Evolutionary conservation across 2,888 invertebrate genomes (phyloP).

Genomic region (Scotopteryx bipunctaria): DNA sequence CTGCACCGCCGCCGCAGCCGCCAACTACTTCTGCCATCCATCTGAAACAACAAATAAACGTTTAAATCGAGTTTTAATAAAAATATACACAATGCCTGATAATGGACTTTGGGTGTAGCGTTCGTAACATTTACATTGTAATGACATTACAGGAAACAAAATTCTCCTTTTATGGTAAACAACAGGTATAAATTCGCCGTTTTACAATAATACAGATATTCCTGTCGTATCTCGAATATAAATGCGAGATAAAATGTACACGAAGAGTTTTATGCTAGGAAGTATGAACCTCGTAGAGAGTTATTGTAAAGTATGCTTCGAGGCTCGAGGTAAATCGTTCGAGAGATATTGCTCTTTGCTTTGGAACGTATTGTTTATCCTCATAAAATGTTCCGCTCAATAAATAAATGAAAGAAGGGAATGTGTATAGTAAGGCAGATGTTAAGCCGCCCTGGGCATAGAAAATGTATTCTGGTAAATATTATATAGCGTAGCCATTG

Average conservation of each 20-base stretch:
- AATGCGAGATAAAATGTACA: conserved; percentile 22
- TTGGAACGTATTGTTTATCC: conserved; percentile 21
- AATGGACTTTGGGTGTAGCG: no score
- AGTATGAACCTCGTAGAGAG: conserved; percentile 17
- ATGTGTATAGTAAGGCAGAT: neutral
- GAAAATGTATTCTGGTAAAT: neutral
- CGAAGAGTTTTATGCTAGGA: conserved; percentile 18
- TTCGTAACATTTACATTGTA: neutral
- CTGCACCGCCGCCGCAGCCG: conserved; percentile 72
- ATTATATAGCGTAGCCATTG: no score
- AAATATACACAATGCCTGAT: no score
- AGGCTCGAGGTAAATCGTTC: conserved; percentile 28
- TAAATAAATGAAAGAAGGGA: conserved; percentile 13
- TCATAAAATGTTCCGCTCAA: conserved; percentile 22
- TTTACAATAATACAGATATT: conserved; percentile 13
- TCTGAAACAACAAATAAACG: conserved; percentile 61
- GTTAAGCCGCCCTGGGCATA: neutral
- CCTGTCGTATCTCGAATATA: conserved; percentile 17
- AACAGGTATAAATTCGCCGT: conserved; percentile 15
- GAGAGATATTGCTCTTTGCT: conserved; percentile 26
- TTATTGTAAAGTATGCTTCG: conserved; percentile 29
- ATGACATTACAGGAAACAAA: neutral
- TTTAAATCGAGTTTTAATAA: no score
- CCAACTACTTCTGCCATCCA: conserved; percentile 56
- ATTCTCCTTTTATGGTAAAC: neutral